Evolutionary conservation across 2,113 vertebrate species (phyloP), one percentile per base, ranked within the genome.

Genomic region (Dasyprocta punctata): DNA sequence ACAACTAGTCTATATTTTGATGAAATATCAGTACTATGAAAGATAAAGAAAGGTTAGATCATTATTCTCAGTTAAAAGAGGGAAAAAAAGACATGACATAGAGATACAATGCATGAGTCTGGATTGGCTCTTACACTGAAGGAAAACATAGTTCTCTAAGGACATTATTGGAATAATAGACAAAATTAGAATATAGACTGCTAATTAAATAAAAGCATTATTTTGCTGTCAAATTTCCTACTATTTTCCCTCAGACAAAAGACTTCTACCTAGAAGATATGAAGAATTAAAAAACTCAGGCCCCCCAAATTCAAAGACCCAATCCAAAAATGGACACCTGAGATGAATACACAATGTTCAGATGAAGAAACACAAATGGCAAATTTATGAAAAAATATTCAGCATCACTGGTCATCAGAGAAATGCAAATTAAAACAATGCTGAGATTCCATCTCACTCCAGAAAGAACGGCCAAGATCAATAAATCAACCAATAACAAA

Each of bases 11-110:
- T 67, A 30, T 44, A 75, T 92, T 96, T 69, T 95, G 67, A 38
- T 88, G 84, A 97, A 90, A 90, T 80, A 36, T 84, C 47, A 75
- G 2, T 84, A 47, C 44, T 63, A 78, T 91, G 1, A 93, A 92
- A 92, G 19, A 60, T 24, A 84, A 94, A 90, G n/a, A 44, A 85
- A 89, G 7, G 16, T 90, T 16, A 49, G 92, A 71, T 7, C 54
- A 47, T 8, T 94, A 38, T 83, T 86, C 73, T 69, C 60, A 86
- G 41, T 61, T 75, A 87, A 94, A 83, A 92, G 17, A 63, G 13
- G 33, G 36, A 30, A 49, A 69, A 69, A 44, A 22, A 90, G n/a
- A 94, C 14, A 52, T 75, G 54, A 80, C 38, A 83, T 84, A n/a
- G 38, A 89, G 89, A 58, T 52, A 54, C 16, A 92, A 75, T 58